Base-by-base conservation (phyloP, 1,140 invertebrate species). In the Colletes latitarsis region DNA sequence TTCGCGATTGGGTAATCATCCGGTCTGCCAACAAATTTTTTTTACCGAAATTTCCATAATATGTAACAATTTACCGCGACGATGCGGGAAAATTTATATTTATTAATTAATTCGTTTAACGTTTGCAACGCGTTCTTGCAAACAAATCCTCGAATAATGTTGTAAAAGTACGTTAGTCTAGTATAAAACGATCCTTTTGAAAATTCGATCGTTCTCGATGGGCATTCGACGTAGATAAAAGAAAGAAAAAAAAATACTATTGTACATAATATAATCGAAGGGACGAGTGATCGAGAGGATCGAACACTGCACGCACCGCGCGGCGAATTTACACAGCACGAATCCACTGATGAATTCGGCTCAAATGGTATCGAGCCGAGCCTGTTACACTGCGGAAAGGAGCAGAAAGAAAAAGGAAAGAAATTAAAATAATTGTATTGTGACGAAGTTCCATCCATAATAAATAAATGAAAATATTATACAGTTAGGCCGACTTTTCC, bases 371-470 rank as follows among this genome's bases (percentile, higher is more conserved):
- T 21, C 12, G 49, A 14, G 67, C 67, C 72, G 53, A 73, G 52
- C 53, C 66, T 75, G 74, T 75, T 81, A 71, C 77, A 67, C 62
- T 64, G 71, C 74, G 70, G 70, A 82, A 62, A 57, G 83, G 57
- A 82, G 81, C 70, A 82, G 83, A 64, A 70, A 77, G 70, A 46
- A 46, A 81, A 82, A 83, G 84, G 88, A 88, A 89, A 85, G 87
- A 74, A 76, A 89, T 87, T 89, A 79, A 88, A 87, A 90, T 92
- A 90, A 93, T 92, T 93, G 91, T 93, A 93, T 93, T 93, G 92
- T 93, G 91, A 93, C 89, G 89, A 93, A 92, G 92, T 93, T 93
- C 93, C 92, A 93, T 93, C 92, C 92, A 93, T 93, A 91, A 92
- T 92, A 92, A 93, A 91, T 91, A 91, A 93, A 93, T 92, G 89